phyloP scores from a whole-genome alignment of 2,113 vertebrate species.

The Atherinomorus stipes region DNA sequence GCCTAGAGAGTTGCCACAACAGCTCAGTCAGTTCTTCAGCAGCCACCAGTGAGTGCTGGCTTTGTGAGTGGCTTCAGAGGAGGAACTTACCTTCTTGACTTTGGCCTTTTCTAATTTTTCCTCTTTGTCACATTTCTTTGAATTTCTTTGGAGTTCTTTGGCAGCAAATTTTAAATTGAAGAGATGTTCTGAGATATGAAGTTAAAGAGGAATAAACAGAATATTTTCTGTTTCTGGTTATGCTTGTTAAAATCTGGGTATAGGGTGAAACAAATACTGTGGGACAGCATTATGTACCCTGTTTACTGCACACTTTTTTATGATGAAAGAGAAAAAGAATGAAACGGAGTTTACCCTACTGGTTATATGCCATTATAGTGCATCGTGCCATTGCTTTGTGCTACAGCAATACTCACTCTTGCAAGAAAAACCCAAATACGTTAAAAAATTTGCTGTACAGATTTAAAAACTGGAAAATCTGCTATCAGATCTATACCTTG shows the following conservation, averaged over 20 bases:
- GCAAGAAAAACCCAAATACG: neutral
- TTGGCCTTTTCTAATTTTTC: constrained; percentile 92
- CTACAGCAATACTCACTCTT: no score
- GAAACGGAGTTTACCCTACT: no score
- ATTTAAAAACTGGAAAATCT: neutral
- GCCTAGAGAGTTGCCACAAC: constrained; percentile 79
- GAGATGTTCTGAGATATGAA: constrained; percentile 84
- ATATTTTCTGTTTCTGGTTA: no score
- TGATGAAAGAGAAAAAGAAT: no score
- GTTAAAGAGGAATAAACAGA: constrained; percentile 73
- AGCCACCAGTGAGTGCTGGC: no score
- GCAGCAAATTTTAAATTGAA: constrained; percentile 95
- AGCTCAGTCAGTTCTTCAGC: constrained; percentile 1
- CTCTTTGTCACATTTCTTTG: constrained; percentile 95
- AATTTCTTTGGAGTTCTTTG: constrained; percentile 91
- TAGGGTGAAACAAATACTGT: no score
- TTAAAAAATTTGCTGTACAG: neutral
- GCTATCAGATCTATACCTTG: neutral
- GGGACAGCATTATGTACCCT: no score
- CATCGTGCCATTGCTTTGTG: no score
- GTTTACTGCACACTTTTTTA: no score
- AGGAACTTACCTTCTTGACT: constrained; percentile 91
- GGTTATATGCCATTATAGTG: no score
- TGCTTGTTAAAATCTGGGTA: no score
- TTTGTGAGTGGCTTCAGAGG: neutral